phyloP scores from a whole-genome alignment of 2,888 invertebrate genomes.

The Mythimna vitellina region DNA sequence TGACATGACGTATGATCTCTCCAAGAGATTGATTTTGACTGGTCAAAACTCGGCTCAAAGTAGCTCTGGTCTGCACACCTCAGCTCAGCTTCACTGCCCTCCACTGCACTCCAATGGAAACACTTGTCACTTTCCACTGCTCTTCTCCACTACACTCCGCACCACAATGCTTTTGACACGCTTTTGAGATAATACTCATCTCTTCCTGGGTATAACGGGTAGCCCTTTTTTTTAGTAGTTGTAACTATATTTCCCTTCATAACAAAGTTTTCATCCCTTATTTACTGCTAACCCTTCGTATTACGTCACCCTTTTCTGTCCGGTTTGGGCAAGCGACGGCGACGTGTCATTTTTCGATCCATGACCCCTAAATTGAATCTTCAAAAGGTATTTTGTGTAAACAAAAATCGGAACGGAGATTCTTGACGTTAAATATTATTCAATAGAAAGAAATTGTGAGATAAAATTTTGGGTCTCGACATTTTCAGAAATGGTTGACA shows the following conservation, averaged over 20 bases:
- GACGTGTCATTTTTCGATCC: constrained; percentile 26
- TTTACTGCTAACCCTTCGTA: constrained; percentile 20
- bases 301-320: constrained; percentile 10
- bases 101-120: too few relatives aligned
- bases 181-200: not conserved
- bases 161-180: too few relatives aligned
- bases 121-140: too few relatives aligned
- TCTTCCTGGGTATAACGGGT: not conserved
- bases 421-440: constrained; percentile 23
- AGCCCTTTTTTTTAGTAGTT: not conserved
- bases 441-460: constrained; percentile 39
- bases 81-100: too few relatives aligned
- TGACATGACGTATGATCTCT: too few relatives aligned
- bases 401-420: constrained; percentile 26
- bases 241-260: not conserved
- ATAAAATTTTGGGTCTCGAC: constrained; percentile 19
- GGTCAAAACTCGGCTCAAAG: too few relatives aligned
- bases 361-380: constrained; percentile 33
- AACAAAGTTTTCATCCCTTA: constrained; percentile 3
- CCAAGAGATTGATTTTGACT: too few relatives aligned
- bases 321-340: not conserved
- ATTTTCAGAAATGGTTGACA: constrained; percentile 10
- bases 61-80: too few relatives aligned
- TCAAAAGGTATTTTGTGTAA: constrained; percentile 16
- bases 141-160: too few relatives aligned